Evolutionary conservation across 2,888 invertebrate species (phyloP).

Genomic region (Harpalus rubripes): DNA sequence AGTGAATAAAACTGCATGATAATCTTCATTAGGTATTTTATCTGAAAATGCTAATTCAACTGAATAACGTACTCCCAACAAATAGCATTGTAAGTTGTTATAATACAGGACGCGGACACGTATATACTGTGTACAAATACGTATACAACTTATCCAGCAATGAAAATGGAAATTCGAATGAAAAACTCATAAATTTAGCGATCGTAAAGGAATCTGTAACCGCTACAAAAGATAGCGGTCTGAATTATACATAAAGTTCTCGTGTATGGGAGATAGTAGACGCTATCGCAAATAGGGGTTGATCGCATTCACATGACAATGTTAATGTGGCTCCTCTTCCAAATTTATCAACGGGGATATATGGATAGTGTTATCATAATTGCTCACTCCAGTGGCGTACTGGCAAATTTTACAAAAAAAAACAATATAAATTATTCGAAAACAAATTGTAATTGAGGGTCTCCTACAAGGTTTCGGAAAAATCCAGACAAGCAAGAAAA

Average conservation of each 20-base stretch:
- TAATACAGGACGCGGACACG: constrained; percentile 12
- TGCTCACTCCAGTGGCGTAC: constrained; percentile 38
- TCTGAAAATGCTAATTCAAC: constrained; percentile 43
- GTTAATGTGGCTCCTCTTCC: constrained; percentile 13
- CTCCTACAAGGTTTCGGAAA: too few relatives aligned
- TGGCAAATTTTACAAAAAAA: neutral
- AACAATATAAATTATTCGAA: neutral
- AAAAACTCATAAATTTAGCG: constrained; percentile 56
- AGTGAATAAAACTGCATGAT: constrained; percentile 40
- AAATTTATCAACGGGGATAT: constrained; percentile 42
- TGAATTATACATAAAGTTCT: constrained; percentile 60
- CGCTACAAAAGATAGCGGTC: constrained; percentile 52
- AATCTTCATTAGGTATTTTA: constrained; percentile 50
- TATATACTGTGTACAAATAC: too few relatives aligned
- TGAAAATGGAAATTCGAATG: constrained; percentile 55
- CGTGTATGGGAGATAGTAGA: constrained; percentile 36
- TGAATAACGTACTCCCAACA: constrained; percentile 36
- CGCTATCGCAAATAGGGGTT: constrained; percentile 54
- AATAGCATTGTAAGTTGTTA: constrained; percentile 42
- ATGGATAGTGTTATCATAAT: constrained; percentile 54
- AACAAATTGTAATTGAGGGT: neutral
- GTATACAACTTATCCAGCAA: constrained; percentile 36
- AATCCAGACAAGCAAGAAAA: too few relatives aligned
- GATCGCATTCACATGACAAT: constrained; percentile 59
- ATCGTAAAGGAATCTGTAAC: constrained; percentile 48